Base-by-base conservation (phyloP, 2,113 vertebrate genomes). In the Aramus guarauna region DNA sequence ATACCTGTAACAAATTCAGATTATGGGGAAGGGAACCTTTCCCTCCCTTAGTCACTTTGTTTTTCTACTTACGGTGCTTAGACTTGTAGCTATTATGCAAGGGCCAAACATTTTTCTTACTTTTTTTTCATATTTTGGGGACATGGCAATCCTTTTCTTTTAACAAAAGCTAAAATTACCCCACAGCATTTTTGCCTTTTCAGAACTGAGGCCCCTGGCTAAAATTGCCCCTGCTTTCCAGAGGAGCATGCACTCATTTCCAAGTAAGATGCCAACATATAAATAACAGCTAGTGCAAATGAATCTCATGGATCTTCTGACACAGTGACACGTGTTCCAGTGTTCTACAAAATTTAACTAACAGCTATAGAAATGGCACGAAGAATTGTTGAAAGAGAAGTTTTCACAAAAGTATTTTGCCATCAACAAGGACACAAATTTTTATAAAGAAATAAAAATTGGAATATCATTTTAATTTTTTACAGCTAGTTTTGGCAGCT, bases 401-500 rank as follows among this genome's bases (percentile, higher is more conserved):
- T 80, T 66, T 92, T 60, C 15, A 68, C 19, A 39, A 10, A 86
- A 50, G 6, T 18, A 47, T 85, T 88, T 78, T 91, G 18, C 21
- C 32, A 56, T 85, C 7, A 45, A 58, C 84, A 93, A 81, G 2
- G 5, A 64, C 11, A 76, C 7, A 67, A 39, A 29, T 58, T 56
- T 78, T 94, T 72, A 52, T 86, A 63, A 53, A 75, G 37, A 92
- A 94, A 52, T 52, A 82, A 96, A 96, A 96, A 55, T 29, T 45
- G 17, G 47, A 91, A 73, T 91, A 82, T 86, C 1, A 34, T 80
- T 94, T 90, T 86, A 24, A 87, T 96, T 96, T 97, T 56, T 56
- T 94, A n/a, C 58, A 73, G 16, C 73, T 89, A 91, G 21, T 88
- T 96, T 92, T 97, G 97, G 92, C 94, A 95, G 58, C 36, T 22